Evolutionary conservation across 2,113 vertebrate genomes (phyloP).

Genomic region (Grammomys dolichurus): DNA sequence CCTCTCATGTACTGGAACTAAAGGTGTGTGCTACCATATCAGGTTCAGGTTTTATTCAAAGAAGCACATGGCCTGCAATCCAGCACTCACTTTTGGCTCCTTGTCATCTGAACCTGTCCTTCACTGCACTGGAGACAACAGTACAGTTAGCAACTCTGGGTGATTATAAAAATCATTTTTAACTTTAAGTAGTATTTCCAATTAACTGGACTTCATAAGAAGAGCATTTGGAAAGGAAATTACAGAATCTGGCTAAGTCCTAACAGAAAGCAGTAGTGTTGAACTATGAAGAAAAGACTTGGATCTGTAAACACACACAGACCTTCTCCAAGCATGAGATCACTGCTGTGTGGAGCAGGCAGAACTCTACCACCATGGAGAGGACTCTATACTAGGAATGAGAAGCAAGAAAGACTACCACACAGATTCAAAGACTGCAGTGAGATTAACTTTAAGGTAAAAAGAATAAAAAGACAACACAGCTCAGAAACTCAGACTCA

Average conservation of each 20-base stretch:
- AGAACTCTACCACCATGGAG: not conserved
- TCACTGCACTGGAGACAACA: not conserved
- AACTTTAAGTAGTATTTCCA: slow-evolving; percentile 31
- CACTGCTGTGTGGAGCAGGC: not conserved
- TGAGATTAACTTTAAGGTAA: slow-evolving; percentile 96
- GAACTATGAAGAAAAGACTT: not conserved
- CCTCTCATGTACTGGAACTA: too few species aligned
- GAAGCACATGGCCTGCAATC: not conserved
- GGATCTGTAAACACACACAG: not conserved
- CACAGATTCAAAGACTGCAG: slow-evolving; percentile 87
- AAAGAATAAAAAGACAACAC: slow-evolving; percentile 90
- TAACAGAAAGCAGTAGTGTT: slow-evolving; percentile 10
- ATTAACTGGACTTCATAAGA: slow-evolving; percentile 1
- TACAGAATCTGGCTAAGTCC: not conserved
- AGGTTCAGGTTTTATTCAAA: not conserved
- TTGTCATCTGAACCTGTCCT: not conserved
- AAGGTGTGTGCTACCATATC: too few species aligned
- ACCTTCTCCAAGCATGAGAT: not conserved
- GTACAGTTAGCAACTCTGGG: not conserved
- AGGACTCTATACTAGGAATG: not conserved
- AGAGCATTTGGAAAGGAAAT: slow-evolving; percentile 42
- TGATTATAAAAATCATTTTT: not conserved
- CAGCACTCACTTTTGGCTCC: not conserved
- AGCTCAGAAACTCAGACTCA: slow-evolving; percentile 96
- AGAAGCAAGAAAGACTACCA: not conserved